phyloP scores from a whole-genome alignment of 2,888 invertebrate species.

The Hofmannophila pseudospretella region DNA sequence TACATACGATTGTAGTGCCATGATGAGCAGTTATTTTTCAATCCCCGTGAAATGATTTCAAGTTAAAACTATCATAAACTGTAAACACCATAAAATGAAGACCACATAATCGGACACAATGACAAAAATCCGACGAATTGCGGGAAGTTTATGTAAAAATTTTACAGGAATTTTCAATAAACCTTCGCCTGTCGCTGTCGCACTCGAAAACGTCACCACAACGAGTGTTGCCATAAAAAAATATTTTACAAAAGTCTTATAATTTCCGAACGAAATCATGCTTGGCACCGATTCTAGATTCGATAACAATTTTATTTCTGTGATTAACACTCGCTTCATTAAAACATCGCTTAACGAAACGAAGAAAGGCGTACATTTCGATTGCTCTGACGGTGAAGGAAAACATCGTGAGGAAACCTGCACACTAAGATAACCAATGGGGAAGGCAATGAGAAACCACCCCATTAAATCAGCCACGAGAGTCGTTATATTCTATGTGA shows the following conservation, averaged over 20 bases:
- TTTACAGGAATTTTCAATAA: conserved; percentile 25
- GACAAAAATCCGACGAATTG: conserved; percentile 17
- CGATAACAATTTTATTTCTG: too few relatives aligned
- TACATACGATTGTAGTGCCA: conserved; percentile 54
- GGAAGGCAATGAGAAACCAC: too few relatives aligned
- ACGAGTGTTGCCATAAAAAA: conserved; percentile 22
- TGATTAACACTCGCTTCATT: too few relatives aligned
- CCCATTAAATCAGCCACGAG: too few relatives aligned
- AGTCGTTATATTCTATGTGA: too few relatives aligned
- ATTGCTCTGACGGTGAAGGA: too few relatives aligned
- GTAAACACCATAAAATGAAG: conserved; percentile 21
- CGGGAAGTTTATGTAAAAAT: conserved; percentile 19
- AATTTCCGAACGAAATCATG: conserved; percentile 8
- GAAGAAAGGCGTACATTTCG: too few relatives aligned
- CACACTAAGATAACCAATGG: too few relatives aligned
- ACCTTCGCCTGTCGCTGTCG: conserved; percentile 25
- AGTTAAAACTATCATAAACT: conserved; percentile 31
- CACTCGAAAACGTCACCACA: conserved; percentile 46
- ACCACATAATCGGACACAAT: conserved; percentile 48
- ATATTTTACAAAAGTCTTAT: conserved; percentile 16
- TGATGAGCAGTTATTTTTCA: conserved; percentile 43
- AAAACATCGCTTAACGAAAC: too few relatives aligned
- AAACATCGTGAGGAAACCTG: too few relatives aligned
- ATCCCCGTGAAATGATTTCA: conserved; percentile 26
- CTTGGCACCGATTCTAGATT: too few relatives aligned